Evolutionary conservation across 2,888 invertebrate species (phyloP), one percentile per base, ranked within the genome.

Genomic region (Chrysomela aeneicollis): DNA sequence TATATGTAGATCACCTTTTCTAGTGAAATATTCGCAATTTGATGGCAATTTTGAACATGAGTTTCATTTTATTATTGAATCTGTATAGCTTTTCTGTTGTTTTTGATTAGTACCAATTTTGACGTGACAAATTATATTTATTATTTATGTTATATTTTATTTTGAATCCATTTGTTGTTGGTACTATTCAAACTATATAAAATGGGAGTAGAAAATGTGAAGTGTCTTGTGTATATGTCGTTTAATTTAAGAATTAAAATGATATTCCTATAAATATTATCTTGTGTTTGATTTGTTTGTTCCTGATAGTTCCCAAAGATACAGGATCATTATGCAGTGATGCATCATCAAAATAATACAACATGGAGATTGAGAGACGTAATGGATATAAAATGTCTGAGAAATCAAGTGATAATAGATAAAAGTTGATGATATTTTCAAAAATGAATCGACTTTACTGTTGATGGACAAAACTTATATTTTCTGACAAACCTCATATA

Each of bases 151-250:
- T 69, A 53, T 69, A 61, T 66, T 68, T 70, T 67, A 70, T 67
- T 69, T 64, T 37, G 21, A 60, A 65, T 58, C 26, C 53, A 19
- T 61, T 63, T 54, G 49, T 51, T 53, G 57, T 69, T 63, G 73
- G 71, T 71, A 71, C 72, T 62, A 67, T 35, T 57, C 64, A 68
- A 70, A 71, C 57, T 49, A 69, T 71, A 65, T 70, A 69, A 42
- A 42, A 67, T 63, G 68, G 73, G 59, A 74, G 75, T 77, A 77
- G 77, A 76, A 71, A 73, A 74, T 78, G 78, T 79, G 76, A 78
- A 77, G 73, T 80, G 81, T 81, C 78, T 79, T 81, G 81, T 82
- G 81, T 82, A 82, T 76, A 81, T 82, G 82, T 82, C 78, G 77
- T 77, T 77, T 79, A 80, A 76, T 81, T 82, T 81, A 80, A 77